Evolutionary conservation across 2,797 vertebrate species (phyloP).

Genomic region (Falco columbarius): DNA sequence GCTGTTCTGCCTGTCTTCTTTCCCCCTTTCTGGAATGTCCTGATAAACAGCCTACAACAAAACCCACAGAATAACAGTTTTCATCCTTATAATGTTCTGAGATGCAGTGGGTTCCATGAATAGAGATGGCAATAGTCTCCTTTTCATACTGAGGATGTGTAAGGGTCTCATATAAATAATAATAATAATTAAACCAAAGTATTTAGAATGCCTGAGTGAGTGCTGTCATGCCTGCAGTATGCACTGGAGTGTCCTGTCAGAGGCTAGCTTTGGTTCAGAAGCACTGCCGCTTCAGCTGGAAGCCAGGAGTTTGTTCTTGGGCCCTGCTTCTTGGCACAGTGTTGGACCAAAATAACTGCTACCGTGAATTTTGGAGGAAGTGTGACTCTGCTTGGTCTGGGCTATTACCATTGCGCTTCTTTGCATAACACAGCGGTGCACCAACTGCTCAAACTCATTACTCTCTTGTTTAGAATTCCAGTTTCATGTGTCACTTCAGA

Average conservation of each 20-base stretch:
- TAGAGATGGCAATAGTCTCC: neutral
- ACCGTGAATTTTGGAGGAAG: neutral
- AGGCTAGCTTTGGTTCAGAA: neutral
- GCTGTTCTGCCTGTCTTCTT: neutral
- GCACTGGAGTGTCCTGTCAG: neutral
- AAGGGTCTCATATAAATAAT: neutral
- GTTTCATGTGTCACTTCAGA: neutral
- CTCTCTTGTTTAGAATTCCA: neutral
- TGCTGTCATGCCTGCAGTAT: neutral
- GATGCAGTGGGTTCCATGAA: neutral
- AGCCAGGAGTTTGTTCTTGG: neutral
- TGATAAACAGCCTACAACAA: neutral
- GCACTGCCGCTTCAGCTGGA: neutral
- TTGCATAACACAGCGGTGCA: accelerated
- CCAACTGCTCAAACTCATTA: neutral
- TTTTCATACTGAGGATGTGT: neutral
- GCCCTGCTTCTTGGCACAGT: neutral
- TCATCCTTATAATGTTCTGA: neutral
- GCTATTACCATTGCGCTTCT: neutral
- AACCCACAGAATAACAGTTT: neutral
- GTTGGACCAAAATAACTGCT: neutral
- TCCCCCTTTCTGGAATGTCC: neutral
- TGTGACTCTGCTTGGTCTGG: neutral
- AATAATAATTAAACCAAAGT: neutral
- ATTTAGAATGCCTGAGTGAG: neutral